These are phyloP conservation scores for Cydia fagiglandana DNA, from an alignment of 1,140 invertebrate species.

Conservation along the genomic window DNA sequence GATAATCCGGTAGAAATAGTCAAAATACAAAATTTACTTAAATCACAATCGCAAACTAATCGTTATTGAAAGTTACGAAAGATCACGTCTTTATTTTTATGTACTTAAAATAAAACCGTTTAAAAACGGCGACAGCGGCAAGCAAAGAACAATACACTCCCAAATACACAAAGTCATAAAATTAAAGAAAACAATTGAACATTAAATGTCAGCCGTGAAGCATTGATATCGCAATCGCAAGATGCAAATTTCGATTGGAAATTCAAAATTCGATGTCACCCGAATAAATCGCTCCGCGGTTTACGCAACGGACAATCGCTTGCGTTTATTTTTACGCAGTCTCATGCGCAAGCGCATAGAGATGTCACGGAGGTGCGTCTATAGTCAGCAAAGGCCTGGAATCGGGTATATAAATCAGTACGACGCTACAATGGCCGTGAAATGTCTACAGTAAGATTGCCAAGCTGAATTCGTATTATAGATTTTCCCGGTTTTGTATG, in stretches of 20 bases:
- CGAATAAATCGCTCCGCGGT: background rate
- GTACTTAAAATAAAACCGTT: too few species aligned
- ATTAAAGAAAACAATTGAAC: conserved; percentile 17
- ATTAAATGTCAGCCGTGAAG: background rate
- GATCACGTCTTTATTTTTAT: too few species aligned
- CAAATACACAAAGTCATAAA: background rate
- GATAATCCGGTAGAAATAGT: too few species aligned
- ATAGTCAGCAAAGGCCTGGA: background rate
- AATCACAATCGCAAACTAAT: too few species aligned
- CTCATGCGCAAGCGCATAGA: background rate
- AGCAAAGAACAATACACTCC: background rate
- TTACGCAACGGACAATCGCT: background rate
- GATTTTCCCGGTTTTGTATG: background rate
- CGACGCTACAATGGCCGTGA: conserved; percentile 12
- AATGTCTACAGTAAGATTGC: background rate
- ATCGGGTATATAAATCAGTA: conserved; percentile 10
- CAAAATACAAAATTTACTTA: too few species aligned
- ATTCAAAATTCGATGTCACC: conserved; percentile 8
- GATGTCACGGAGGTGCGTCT: conserved; percentile 16
- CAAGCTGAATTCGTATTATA: background rate
- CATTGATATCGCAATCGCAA: background rate
- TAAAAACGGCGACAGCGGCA: background rate
- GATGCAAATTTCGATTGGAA: conserved; percentile 8
- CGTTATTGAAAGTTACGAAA: too few species aligned
- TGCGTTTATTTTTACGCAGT: conserved; percentile 4